Evolutionary conservation across 2,113 vertebrate genomes (phyloP).

Genomic region (Chiloscyllium plagiosum): DNA sequence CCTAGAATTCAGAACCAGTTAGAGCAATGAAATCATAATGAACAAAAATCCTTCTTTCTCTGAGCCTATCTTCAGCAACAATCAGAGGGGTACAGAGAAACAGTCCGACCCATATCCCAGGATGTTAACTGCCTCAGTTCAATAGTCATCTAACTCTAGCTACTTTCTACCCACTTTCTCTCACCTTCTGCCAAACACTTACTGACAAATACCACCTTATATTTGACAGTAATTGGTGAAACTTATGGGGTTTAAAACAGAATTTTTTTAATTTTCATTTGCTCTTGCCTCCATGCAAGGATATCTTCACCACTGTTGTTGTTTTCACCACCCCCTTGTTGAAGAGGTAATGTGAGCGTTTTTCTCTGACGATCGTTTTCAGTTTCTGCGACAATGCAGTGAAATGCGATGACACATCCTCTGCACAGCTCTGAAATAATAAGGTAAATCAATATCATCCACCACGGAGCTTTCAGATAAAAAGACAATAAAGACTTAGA

Average conservation of each 20-base stretch:
- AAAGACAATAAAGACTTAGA: neutral
- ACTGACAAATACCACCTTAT: neutral
- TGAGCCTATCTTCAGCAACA: neutral
- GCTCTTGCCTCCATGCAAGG: neutral
- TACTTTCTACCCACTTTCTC: neutral
- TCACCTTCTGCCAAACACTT: neutral
- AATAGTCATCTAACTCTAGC: neutral
- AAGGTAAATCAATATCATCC: neutral
- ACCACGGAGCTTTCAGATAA: too few species aligned
- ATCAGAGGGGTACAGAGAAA: neutral
- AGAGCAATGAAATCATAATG: neutral
- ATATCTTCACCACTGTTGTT: neutral
- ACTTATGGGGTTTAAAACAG: neutral
- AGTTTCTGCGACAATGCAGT: conserved; percentile 49
- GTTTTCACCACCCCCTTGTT: conserved; percentile 25
- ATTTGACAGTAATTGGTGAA: neutral
- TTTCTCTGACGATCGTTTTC: conserved; percentile 48
- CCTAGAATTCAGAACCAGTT: neutral
- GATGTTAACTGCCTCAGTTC: neutral
- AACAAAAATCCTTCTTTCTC: neutral
- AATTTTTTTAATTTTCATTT: neutral
- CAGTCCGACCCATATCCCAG: neutral
- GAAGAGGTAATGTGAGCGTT: conserved; percentile 40
- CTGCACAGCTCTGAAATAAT: conserved; percentile 46
- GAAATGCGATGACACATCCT: conserved; percentile 45